Evolutionary conservation across 2,888 invertebrate genomes (phyloP).

Genomic region (Tenodera sinensis): DNA sequence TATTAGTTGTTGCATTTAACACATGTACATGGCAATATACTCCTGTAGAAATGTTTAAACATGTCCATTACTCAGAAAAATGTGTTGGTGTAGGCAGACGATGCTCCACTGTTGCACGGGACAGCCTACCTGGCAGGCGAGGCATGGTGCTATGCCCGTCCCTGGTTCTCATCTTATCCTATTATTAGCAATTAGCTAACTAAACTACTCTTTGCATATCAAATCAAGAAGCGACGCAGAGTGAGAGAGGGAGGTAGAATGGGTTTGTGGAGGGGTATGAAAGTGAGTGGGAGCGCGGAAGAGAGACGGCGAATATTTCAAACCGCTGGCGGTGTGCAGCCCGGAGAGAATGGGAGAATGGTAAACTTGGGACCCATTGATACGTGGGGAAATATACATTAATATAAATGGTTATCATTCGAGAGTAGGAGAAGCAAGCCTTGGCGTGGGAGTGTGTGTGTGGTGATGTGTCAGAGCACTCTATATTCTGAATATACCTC

Average conservation of each 20-base stretch:
- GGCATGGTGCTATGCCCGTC: not conserved
- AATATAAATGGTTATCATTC: conserved; percentile 36
- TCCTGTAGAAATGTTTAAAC: too few species aligned
- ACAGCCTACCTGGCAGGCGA: not conserved
- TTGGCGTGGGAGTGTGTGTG: not conserved
- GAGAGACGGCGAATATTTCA: not conserved
- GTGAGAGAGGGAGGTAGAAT: not conserved
- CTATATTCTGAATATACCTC: not conserved
- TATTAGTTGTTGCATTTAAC: too few species aligned
- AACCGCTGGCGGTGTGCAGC: not conserved
- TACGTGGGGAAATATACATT: conserved; percentile 36
- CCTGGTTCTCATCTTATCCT: conserved; percentile 30
- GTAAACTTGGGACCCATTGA: conserved; percentile 34
- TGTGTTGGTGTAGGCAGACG: not conserved
- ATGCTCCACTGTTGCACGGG: not conserved
- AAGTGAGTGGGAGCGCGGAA: conserved; percentile 4
- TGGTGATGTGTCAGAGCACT: not conserved
- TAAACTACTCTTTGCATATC: conserved; percentile 35
- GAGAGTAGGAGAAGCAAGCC: conserved; percentile 1
- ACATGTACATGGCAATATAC: too few species aligned
- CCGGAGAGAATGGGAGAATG: conserved; percentile 27
- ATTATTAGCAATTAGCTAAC: conserved; percentile 35
- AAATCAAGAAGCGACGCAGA: conserved; percentile 30
- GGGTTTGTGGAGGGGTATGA: conserved; percentile 3
- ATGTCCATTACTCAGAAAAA: not conserved